Conservation (phyloP, 1,140 invertebrate genomes). For the Cotesia typhae region DNA sequence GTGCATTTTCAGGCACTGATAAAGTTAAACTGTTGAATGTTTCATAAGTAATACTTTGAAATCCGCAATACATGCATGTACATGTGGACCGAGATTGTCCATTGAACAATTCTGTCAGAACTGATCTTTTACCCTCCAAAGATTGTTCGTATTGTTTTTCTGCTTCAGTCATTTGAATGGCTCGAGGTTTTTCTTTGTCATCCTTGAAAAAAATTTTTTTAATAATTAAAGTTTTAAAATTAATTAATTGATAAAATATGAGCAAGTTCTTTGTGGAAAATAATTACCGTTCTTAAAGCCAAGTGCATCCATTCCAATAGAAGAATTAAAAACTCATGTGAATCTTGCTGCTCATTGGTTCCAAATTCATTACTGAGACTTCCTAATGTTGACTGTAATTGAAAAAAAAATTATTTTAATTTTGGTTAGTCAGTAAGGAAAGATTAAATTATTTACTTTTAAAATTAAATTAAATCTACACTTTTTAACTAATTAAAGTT, state of each 20-base stretch:
- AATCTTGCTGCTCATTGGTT: conserved; percentile 90
- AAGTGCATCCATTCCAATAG: conserved; percentile 91
- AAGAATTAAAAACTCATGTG: conserved; percentile 92
- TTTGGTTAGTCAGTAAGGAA: conserved; percentile 6
- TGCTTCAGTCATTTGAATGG: conserved; percentile 52
- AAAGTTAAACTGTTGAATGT: conserved; percentile 89
- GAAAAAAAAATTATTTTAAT: conserved; percentile 32
- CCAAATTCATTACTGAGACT: conserved; percentile 81
- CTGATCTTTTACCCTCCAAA: conserved; percentile 77
- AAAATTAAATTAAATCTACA: no score
- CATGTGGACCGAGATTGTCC: conserved; percentile 89
- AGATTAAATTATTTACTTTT: no score
- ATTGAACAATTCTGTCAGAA: conserved; percentile 85
- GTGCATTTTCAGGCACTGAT: conserved; percentile 75
- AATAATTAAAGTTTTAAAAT: neutral
- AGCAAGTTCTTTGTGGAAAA: neutral
- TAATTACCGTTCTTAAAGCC: conserved; percentile 77
- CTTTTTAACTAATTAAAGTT: no score
- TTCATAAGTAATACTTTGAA: conserved; percentile 86
- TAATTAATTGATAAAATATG: no score
- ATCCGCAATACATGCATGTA: conserved; percentile 77
- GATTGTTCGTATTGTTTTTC: conserved; percentile 82
- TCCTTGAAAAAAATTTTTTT: conserved; percentile 43
- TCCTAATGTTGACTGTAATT: conserved; percentile 73
- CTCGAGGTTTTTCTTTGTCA: conserved; percentile 36